These are phyloP conservation scores for Sisor rabdophorus DNA, from an alignment of 2,113 vertebrate species.

Conservation along the genomic window DNA sequence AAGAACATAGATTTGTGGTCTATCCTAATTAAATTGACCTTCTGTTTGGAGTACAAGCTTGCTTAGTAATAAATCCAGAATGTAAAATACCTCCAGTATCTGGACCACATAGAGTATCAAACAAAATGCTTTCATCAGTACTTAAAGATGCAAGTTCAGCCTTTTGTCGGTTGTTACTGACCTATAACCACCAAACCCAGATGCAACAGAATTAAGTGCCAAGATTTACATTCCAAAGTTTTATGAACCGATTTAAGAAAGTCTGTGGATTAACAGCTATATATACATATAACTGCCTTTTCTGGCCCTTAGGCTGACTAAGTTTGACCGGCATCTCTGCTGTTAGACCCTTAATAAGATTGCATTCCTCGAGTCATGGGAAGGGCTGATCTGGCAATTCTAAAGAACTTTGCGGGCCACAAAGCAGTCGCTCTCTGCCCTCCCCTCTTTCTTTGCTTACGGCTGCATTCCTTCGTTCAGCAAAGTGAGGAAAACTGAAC, in stretches of 20 bases:
- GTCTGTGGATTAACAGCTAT: slow-evolving; percentile 1
- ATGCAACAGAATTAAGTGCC: not conserved
- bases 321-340: slow-evolving; percentile 13
- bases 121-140: slow-evolving; percentile 10
- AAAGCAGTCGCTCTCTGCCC: slow-evolving; percentile 2
- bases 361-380: slow-evolving; percentile 27
- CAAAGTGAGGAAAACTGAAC: slow-evolving; percentile 6
- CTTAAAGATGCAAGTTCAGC: slow-evolving; percentile 18
- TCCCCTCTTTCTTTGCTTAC: not conserved
- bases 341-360: slow-evolving; percentile 24
- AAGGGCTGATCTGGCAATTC: slow-evolving; percentile 6
- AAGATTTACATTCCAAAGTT: slow-evolving; percentile 7
- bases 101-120: not conserved
- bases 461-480: slow-evolving; percentile 29
- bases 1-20: slow-evolving; percentile 48
- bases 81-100: slow-evolving; percentile 32
- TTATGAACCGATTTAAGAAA: slow-evolving; percentile 21
- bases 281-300: slow-evolving; percentile 22
- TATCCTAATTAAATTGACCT: slow-evolving; percentile 55
- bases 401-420: slow-evolving; percentile 2
- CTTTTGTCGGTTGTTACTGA: slow-evolving; percentile 16
- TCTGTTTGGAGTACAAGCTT: slow-evolving; percentile 22
- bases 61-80: slow-evolving; percentile 38
- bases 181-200: slow-evolving; percentile 23
- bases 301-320: not conserved